Evolutionary conservation across 2,888 invertebrate species (phyloP).

Genomic region (Branchellion lobata): DNA sequence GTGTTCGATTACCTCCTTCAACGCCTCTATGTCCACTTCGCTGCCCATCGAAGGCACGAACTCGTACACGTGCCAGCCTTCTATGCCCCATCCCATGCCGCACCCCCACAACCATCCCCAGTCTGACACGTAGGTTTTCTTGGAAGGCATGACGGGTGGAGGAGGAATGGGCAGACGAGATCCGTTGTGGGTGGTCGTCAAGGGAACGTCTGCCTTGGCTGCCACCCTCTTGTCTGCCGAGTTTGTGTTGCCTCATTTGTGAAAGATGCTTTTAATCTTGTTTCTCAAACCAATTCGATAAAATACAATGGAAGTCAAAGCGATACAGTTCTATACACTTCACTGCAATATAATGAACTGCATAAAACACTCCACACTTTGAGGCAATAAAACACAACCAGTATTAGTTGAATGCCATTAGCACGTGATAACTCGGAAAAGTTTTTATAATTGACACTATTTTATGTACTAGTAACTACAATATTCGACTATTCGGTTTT

Average conservation of each 20-base stretch:
- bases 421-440: no score
- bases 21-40: constrained; percentile 7
- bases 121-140: background rate
- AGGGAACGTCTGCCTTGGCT: background rate
- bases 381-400: no score
- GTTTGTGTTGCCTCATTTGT: background rate
- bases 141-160: background rate
- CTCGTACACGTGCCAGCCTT: constrained; percentile 34
- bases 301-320: background rate
- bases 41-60: constrained; percentile 19
- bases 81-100: constrained; percentile 47
- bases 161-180: background rate
- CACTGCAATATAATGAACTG: background rate
- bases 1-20: background rate
- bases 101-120: constrained; percentile 49
- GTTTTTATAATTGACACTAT: no score
- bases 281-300: background rate
- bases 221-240: no score
- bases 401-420: no score
- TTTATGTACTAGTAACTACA: no score
- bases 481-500: no score
- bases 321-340: no score
- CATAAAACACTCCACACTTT: background rate
- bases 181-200: constrained; percentile 2
- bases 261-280: background rate